Percentiles rank a stretch among this genome's conserved stretches.
Evolutionary conservation across 2,888 invertebrate species (phyloP).

Genomic region (Pardosa pseudoannulata): DNA sequence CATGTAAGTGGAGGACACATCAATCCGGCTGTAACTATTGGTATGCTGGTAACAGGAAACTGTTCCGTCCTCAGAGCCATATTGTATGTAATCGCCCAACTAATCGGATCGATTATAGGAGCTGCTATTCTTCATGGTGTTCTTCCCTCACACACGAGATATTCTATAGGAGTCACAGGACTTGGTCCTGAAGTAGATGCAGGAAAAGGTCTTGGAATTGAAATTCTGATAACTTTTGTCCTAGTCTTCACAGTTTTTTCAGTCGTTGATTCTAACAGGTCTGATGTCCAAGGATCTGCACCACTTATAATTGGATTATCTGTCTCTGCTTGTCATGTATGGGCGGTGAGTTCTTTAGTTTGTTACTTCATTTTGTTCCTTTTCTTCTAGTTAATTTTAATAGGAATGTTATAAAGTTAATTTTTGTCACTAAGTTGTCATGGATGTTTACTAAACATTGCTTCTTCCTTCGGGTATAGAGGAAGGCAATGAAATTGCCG

Average conservation of each 20-base stretch:
- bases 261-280: conserved; percentile 83
- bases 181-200: conserved; percentile 81
- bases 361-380: no score
- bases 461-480: no score
- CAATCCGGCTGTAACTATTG: conserved; percentile 94
- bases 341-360: conserved; percentile 87
- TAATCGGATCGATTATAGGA: conserved; percentile 84
- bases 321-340: conserved; percentile 89
- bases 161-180: conserved; percentile 84
- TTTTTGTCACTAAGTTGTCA: no score
- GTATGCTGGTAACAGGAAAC: conserved; percentile 87
- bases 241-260: conserved; percentile 92
- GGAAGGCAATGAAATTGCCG: no score
- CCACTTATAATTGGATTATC: conserved; percentile 92
- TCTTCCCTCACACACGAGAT: conserved; percentile 78
- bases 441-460: no score
- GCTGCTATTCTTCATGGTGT: conserved; percentile 53
- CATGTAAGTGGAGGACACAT: conserved; percentile 93
- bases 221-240: conserved; percentile 90
- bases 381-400: conserved; percentile 4
- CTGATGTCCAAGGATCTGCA: conserved; percentile 80
- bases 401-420: no score
- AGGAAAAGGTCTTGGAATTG: conserved; percentile 88
- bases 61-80: conserved; percentile 85
- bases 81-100: conserved; percentile 89